These are phyloP conservation scores for Conistra vaccinii DNA, from an alignment of 2,888 invertebrate genomes.

Conservation along the genomic window DNA sequence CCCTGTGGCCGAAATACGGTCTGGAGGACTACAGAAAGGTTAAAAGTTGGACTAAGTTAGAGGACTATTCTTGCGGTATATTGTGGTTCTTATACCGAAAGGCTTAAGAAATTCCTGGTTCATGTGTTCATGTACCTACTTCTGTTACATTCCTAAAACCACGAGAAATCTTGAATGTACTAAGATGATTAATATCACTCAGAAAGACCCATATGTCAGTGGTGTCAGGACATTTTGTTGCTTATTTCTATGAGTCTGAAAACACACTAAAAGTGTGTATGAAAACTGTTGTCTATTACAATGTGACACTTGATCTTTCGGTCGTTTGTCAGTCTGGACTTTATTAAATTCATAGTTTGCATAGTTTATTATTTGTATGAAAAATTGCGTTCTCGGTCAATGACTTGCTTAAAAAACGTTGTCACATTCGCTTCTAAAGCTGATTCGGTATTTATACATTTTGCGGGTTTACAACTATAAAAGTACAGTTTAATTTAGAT, in stretches of 20 bases:
- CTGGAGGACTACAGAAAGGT: too few relatives aligned
- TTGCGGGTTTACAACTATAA: too few relatives aligned
- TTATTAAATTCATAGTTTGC: constrained; percentile 25
- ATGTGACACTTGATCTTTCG: constrained; percentile 35
- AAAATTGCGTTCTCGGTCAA: not conserved
- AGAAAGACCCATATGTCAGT: not conserved
- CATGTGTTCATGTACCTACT: too few relatives aligned
- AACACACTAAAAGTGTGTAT: not conserved
- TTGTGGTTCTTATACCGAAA: too few relatives aligned
- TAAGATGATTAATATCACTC: not conserved
- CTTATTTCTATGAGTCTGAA: not conserved
- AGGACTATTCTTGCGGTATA: too few relatives aligned
- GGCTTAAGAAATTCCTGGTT: too few relatives aligned
- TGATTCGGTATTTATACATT: too few relatives aligned
- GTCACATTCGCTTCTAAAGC: not conserved
- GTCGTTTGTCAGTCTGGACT: constrained; percentile 28
- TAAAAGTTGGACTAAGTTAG: too few relatives aligned
- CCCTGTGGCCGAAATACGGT: too few relatives aligned
- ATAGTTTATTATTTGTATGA: constrained; percentile 4
- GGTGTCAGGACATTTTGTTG: not conserved
- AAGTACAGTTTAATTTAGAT: too few relatives aligned
- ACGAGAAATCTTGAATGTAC: not conserved
- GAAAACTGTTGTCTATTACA: not conserved
- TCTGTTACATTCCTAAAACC: too few relatives aligned
- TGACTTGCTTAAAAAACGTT: constrained; percentile 8